Base-by-base conservation (phyloP, 2,113 vertebrate genomes). In the Myiopsitta monachus region DNA sequence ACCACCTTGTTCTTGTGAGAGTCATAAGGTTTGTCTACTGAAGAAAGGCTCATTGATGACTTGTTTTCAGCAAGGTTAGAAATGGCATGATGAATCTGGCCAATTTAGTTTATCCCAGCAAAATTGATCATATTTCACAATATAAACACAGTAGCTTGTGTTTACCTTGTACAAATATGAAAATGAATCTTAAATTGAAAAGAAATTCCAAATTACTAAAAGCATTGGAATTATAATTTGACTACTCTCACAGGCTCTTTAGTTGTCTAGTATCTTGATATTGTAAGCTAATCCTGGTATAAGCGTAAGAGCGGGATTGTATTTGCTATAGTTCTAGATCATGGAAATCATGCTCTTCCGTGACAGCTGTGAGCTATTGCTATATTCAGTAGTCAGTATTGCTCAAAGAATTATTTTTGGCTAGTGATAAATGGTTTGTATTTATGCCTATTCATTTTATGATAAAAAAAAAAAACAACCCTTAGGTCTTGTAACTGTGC, bases 391-490 rank as follows among this genome's bases (percentile, higher is more conserved):
- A 89, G 67, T 63, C 51, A 49, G 28, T 30, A 79, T 81, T 66
- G 44, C 41, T 86, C n/a, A 44, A 59, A 76, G 38, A 93, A 95
- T 72, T 69, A 88, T 83, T 95, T 95, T 82, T 62, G 44, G 23
- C 77, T 93, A 31, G 26, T 81, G 94, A 90, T 95, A 70, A 57
- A 55, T 6, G 8, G 18, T 62, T 79, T 72, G 19, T 30, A 47
- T 72, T 88, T 64, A 19, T 54, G 6, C 4, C 8, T 47, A 63
- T 28, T 46, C 0, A 26, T 41, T 63, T 46, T 80, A 46, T 54
- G 46, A 27, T 44, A 23, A 26, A 38, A 15, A 57, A 21, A 11
- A 30, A 30, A 43, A 43, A 6, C n/a, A 23, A 5, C 57, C 22
- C 4, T 38, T 61, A 26, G 4, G 39, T 38, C 26, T 27, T 23